Conservation (phyloP, 2,888 invertebrate species). For the Drosophila paramelanica region DNA sequence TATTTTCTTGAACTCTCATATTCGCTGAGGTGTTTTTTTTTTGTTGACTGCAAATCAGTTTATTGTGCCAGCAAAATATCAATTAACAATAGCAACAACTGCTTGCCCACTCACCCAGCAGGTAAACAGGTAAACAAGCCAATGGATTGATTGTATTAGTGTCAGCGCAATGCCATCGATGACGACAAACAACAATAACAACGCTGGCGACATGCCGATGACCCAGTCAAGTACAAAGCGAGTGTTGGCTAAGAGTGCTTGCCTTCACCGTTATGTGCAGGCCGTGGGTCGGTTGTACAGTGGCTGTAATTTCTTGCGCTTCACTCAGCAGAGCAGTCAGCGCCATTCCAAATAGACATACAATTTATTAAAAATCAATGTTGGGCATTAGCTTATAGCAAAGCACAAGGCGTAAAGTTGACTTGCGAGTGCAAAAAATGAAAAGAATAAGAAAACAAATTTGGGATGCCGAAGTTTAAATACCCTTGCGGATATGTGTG, state of each 20-base stretch:
- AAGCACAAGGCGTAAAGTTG: constrained; percentile 13
- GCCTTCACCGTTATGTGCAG: constrained; percentile 45
- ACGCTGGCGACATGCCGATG: constrained; percentile 47
- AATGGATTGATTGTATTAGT: constrained; percentile 63
- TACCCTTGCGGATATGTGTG: background rate
- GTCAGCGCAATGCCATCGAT: constrained; percentile 52
- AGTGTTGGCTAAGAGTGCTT: constrained; percentile 9
- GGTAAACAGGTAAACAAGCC: constrained; percentile 63
- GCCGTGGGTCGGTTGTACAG: constrained; percentile 30
- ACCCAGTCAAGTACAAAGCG: constrained; percentile 66
- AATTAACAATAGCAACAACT: constrained; percentile 64
- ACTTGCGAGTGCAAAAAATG: background rate
- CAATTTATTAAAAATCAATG: constrained; percentile 65
- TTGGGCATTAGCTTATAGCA: constrained; percentile 23
- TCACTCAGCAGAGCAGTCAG: constrained; percentile 4
- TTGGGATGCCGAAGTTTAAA: background rate
- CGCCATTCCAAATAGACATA: constrained; percentile 15
- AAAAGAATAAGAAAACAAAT: background rate
- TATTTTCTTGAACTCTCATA: constrained; percentile 50
- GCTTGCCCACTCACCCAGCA: constrained; percentile 46
- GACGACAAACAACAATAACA: constrained; percentile 33
- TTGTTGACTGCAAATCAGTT: constrained; percentile 47
- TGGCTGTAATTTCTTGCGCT: constrained; percentile 39
- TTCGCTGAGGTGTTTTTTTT: constrained; percentile 57
- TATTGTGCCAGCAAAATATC: constrained; percentile 59